Conservation (phyloP, 2,113 vertebrate genomes). For the Hypocryptadius cinnamomeus region DNA sequence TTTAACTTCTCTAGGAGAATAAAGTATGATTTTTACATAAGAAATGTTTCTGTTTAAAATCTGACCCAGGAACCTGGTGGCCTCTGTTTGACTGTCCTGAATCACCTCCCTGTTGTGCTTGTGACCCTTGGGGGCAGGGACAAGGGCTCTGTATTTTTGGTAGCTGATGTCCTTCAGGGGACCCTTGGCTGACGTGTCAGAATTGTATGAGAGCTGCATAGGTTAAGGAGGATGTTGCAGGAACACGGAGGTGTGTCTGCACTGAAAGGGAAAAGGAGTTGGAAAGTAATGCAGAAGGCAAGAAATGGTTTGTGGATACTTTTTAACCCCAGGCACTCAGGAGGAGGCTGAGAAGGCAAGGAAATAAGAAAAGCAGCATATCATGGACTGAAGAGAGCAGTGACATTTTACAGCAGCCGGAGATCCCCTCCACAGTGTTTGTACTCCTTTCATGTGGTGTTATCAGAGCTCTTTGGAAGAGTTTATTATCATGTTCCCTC, state of each 20-base stretch:
- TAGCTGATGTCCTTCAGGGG: neutral
- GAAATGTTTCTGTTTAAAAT: neutral
- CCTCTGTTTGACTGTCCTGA: neutral
- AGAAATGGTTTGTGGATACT: neutral
- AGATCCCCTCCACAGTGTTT: neutral
- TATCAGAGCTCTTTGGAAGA: conserved; percentile 10
- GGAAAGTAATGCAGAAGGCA: neutral
- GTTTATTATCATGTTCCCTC: conserved; percentile 23
- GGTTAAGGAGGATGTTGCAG: neutral
- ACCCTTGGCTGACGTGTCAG: neutral
- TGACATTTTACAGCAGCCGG: conserved; percentile 3
- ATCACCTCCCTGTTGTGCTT: neutral
- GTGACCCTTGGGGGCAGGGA: neutral
- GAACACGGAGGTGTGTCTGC: neutral
- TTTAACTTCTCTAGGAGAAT: neutral
- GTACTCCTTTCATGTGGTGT: conserved; percentile 47
- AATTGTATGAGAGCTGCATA: neutral
- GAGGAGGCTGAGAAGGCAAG: neutral
- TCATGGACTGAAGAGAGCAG: neutral
- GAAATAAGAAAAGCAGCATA: neutral
- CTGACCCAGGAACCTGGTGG: neutral
- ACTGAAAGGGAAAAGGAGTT: neutral
- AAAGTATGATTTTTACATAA: neutral
- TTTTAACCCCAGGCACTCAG: neutral
- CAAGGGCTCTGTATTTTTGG: neutral